A percentile compares a stretch with the other conserved stretches of the same genome.
Conservation (phyloP, 2,113 vertebrate species). For the Cryptomyrus ogoouensis region DNA sequence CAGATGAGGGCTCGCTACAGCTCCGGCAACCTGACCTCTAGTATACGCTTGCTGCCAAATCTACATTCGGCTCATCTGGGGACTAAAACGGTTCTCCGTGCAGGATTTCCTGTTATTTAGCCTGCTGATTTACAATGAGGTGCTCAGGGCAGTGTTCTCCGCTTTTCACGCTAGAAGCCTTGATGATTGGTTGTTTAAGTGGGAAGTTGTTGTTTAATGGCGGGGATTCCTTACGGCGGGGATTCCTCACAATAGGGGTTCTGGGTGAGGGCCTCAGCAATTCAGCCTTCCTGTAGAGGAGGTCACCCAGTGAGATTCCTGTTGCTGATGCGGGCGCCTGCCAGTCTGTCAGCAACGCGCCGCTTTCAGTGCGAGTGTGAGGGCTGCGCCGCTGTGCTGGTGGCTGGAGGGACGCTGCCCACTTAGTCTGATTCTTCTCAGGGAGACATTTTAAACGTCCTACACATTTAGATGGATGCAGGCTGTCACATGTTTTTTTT, state of each 20-base stretch:
- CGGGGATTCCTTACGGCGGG: background rate
- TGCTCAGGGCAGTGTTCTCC: background rate
- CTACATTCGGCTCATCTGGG: background rate
- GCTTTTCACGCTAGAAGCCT: background rate
- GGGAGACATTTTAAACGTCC: background rate
- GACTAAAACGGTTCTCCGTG: background rate
- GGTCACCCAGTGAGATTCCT: too few relatives aligned
- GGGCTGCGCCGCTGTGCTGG: too few relatives aligned
- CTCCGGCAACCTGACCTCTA: background rate
- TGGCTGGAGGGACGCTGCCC: background rate
- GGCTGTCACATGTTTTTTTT: background rate
- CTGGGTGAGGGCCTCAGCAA: background rate
- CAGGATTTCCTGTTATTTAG: background rate
- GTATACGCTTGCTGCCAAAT: background rate
- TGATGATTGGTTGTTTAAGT: background rate
- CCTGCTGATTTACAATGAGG: background rate
- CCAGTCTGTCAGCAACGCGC: too few relatives aligned
- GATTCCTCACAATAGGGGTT: background rate
- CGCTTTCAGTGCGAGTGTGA: too few relatives aligned
- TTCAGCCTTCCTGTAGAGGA: background rate
- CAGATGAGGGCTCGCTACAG: background rate
- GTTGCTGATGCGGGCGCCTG: too few relatives aligned
- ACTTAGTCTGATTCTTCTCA: background rate
- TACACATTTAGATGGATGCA: background rate
- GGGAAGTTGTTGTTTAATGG: background rate